phyloP scores from a whole-genome alignment of 2,113 vertebrate genomes.

The Eptatretus burgeri region DNA sequence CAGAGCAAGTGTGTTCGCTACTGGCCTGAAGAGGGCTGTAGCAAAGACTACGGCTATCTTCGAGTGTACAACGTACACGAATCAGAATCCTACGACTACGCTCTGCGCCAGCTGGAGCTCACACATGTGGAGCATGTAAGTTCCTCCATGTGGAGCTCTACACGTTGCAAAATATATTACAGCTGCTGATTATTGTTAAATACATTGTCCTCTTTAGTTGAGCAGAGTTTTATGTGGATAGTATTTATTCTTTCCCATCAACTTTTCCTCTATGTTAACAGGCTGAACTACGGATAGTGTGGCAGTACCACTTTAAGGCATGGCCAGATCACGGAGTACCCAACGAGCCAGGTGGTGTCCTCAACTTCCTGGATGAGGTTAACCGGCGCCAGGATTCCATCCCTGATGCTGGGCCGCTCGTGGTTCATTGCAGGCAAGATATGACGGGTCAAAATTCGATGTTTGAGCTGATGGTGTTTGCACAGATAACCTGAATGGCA shows the following conservation, averaged over 20 bases:
- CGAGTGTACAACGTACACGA: slow-evolving; percentile 26
- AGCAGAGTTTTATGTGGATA: neutral
- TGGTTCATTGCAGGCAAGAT: slow-evolving; percentile 39
- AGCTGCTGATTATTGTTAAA: neutral
- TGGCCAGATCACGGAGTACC: slow-evolving; percentile 58
- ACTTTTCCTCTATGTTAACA: too few relatives aligned
- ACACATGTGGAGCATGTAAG: slow-evolving; percentile 23
- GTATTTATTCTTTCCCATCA: neutral
- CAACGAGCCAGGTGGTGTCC: slow-evolving; percentile 34
- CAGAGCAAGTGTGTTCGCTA: slow-evolving; percentile 52
- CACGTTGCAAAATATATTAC: too few relatives aligned
- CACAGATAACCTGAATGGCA: too few relatives aligned
- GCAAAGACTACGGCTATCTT: slow-evolving; percentile 25
- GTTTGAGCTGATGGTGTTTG: neutral
- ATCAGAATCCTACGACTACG: slow-evolving; percentile 27
- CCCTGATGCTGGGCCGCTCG: slow-evolving; percentile 28
- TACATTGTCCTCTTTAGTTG: neutral
- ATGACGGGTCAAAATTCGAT: too few relatives aligned
- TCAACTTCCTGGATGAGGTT: slow-evolving; percentile 43
- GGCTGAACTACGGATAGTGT: slow-evolving; percentile 16
- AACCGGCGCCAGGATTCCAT: slow-evolving; percentile 28
- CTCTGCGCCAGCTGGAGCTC: slow-evolving; percentile 35
- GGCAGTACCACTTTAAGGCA: slow-evolving; percentile 51
- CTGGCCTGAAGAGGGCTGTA: slow-evolving; percentile 28
- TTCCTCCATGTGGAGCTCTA: neutral